A percentile compares a stretch with the other conserved stretches of the same genome.
phyloP scores from a whole-genome alignment of 2,888 invertebrate genomes.

The Euclidia mi region DNA sequence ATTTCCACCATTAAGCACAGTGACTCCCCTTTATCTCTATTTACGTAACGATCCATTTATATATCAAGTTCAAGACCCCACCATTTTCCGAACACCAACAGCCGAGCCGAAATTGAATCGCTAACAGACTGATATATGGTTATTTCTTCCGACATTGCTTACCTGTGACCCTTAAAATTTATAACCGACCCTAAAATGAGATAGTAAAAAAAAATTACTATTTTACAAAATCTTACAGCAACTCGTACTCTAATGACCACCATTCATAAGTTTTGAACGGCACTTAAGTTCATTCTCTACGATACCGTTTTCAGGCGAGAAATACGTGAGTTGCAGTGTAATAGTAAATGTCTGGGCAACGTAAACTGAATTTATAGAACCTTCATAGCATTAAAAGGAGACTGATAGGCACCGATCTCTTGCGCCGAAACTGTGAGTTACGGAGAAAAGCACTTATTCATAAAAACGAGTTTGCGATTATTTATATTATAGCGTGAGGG shows the following conservation, averaged over 20 bases:
- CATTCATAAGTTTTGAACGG: conserved; percentile 27
- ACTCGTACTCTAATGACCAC: conserved; percentile 30
- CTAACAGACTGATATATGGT: conserved; percentile 53
- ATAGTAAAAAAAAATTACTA: conserved; percentile 10
- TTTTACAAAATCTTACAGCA: conserved; percentile 21
- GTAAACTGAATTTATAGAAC: conserved; percentile 34
- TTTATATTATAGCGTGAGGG: neutral
- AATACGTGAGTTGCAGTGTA: conserved; percentile 17
- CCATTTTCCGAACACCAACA: conserved; percentile 34
- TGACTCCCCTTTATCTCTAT: conserved; percentile 16
- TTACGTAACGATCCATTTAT: conserved; percentile 27
- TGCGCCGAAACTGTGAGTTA: conserved; percentile 24
- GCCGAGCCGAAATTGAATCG: conserved; percentile 39
- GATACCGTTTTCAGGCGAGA: conserved; percentile 14
- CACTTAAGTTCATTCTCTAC: conserved; percentile 6
- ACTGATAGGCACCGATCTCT: conserved; percentile 32
- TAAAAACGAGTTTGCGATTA: conserved; percentile 18
- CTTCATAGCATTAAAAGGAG: conserved; percentile 32
- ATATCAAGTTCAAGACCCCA: conserved; percentile 37
- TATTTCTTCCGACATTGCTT: conserved; percentile 55
- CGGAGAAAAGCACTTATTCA: conserved; percentile 29
- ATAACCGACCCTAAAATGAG: conserved; percentile 26
- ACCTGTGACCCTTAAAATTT: conserved; percentile 48
- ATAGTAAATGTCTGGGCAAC: conserved; percentile 19
- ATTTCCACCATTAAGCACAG: conserved; percentile 1